Conservation (phyloP, 30 jellyfish, hydroid and myxozoan genomes). For the Hydra vulgaris region DNA sequence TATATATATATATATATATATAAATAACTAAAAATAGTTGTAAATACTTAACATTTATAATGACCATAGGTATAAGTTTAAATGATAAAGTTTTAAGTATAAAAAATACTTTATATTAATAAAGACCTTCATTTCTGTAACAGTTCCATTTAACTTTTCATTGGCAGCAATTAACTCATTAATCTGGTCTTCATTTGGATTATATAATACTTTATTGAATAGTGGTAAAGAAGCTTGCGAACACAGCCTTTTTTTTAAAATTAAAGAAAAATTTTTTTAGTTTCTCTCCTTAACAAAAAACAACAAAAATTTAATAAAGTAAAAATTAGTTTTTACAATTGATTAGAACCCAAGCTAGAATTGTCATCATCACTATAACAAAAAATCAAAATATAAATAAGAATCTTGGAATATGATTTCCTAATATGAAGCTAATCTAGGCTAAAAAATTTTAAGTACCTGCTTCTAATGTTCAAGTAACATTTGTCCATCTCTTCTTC, state of each 20-base stretch:
- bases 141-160: constrained; percentile 40
- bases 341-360: constrained; percentile 18
- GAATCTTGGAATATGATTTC: too few species aligned
- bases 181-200: constrained; percentile 28
- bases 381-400: background rate
- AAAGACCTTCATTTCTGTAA: constrained; percentile 38
- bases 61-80: too few species aligned
- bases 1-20: too few species aligned
- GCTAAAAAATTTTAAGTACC: too few species aligned
- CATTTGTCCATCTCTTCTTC: too few species aligned
- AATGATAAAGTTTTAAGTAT: background rate
- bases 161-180: constrained; percentile 32
- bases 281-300: too few species aligned
- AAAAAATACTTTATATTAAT: background rate
- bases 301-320: too few species aligned
- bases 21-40: too few species aligned
- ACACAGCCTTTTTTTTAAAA: background rate
- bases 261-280: background rate
- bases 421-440: too few species aligned
- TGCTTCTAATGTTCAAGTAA: too few species aligned
- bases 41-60: too few species aligned
- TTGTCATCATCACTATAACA: constrained; percentile 67
- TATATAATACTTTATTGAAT: background rate
- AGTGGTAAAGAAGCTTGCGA: background rate
- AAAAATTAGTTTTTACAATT: background rate